Conservation (phyloP, 1,140 invertebrate species). For the Tetramorium parvispinum region DNA sequence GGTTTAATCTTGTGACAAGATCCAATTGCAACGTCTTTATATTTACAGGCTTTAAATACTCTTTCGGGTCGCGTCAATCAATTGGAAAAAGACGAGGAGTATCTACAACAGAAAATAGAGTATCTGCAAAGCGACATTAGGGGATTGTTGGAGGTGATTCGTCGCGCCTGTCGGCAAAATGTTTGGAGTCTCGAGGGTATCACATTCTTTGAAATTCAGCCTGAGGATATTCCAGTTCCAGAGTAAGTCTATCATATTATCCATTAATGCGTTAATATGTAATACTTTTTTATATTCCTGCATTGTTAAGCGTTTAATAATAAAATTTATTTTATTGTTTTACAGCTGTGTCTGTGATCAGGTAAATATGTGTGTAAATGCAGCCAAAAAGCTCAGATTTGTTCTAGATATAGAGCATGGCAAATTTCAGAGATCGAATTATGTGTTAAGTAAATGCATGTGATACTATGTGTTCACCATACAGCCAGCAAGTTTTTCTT, state of each 20-base stretch:
- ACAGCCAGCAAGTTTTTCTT: conserved; percentile 11
- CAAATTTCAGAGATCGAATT: conserved; percentile 49
- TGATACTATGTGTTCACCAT: conserved; percentile 36
- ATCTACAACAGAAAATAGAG: conserved; percentile 77
- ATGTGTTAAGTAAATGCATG: conserved; percentile 40
- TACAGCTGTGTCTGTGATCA: conserved; percentile 76
- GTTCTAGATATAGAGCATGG: conserved; percentile 67
- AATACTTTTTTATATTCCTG: neutral
- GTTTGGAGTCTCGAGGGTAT: conserved; percentile 81
- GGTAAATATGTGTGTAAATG: conserved; percentile 77
- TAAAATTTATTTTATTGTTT: conserved; percentile 60
- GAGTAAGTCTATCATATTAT: conserved; percentile 73
- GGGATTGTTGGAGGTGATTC: conserved; percentile 81
- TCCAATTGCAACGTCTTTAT: neutral
- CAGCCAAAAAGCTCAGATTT: conserved; percentile 71
- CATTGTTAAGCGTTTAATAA: neutral
- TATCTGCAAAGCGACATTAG: conserved; percentile 81
- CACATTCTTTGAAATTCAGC: conserved; percentile 78
- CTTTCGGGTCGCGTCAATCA: conserved; percentile 77
- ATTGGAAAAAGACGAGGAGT: conserved; percentile 75
- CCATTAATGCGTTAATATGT: conserved; percentile 13
- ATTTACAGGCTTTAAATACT: conserved; percentile 75
- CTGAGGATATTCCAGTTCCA: conserved; percentile 75
- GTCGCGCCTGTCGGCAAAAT: conserved; percentile 78
- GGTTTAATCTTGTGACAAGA: neutral